These are phyloP conservation scores for Euclidia mi DNA, from an alignment of 2,888 invertebrate genomes.

Conservation along the genomic window DNA sequence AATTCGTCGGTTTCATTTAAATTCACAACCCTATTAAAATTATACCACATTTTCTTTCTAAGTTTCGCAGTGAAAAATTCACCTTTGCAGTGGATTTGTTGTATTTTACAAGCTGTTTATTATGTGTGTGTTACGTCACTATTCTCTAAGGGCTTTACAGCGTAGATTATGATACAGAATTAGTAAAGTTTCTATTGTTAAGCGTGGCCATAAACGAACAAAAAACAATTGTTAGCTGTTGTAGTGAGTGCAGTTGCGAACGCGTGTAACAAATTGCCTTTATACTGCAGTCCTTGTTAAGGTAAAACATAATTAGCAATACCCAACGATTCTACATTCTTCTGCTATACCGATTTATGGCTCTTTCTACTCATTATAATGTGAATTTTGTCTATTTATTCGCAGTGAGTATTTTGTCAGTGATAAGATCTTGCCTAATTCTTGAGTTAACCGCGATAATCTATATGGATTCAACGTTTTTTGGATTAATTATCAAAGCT, in stretches of 20 bases:
- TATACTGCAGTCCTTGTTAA: constrained; percentile 55
- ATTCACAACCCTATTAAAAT: constrained; percentile 41
- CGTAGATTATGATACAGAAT: constrained; percentile 65
- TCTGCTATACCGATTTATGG: constrained; percentile 14
- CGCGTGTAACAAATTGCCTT: constrained; percentile 57
- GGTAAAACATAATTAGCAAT: constrained; percentile 40
- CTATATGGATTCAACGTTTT: no score
- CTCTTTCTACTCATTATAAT: neutral
- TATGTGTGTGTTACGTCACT: constrained; percentile 23
- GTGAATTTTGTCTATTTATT: no score
- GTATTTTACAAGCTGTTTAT: constrained; percentile 29
- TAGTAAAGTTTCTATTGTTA: constrained; percentile 71
- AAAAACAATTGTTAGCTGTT: constrained; percentile 67
- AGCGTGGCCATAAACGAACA: constrained; percentile 66
- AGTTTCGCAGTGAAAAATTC: constrained; percentile 17
- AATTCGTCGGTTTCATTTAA: constrained; percentile 39
- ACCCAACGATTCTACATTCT: constrained; percentile 19
- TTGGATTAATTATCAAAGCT: no score
- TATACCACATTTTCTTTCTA: constrained; percentile 22
- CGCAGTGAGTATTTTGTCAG: no score
- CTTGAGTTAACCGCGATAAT: no score
- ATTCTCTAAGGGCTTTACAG: constrained; percentile 50
- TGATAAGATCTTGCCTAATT: no score
- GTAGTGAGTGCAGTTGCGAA: constrained; percentile 54
- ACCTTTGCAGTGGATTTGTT: constrained; percentile 11